A percentile compares a stretch with the other conserved stretches of the same genome.
Conservation (phyloP, 1,140 invertebrate genomes). For the Calephelis virginiensis region DNA sequence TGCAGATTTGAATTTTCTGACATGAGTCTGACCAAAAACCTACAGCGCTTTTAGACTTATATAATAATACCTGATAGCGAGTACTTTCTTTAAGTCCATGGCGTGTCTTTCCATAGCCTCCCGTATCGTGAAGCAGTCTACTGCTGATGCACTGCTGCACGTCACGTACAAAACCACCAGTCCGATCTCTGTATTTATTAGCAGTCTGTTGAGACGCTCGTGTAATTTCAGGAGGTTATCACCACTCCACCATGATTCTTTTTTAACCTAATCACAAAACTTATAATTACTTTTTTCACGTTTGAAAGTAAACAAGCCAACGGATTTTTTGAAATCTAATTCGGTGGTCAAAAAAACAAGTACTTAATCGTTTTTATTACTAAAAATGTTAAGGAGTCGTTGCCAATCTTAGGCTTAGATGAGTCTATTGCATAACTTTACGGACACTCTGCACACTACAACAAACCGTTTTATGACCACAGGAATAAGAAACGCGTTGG, state of each 20-base stretch:
- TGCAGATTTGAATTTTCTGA: too few relatives aligned
- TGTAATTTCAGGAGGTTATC: conserved; percentile 39
- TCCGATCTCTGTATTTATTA: conserved; percentile 44
- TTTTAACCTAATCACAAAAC: conserved; percentile 1
- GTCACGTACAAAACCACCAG: conserved; percentile 47
- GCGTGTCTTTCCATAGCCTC: conserved; percentile 55
- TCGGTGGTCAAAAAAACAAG: neutral
- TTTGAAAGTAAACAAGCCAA: too few relatives aligned
- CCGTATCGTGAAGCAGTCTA: conserved; percentile 41
- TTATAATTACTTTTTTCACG: neutral
- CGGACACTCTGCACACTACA: too few relatives aligned
- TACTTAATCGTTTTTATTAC: too few relatives aligned
- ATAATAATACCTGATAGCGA: conserved; percentile 44
- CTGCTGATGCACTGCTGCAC: conserved; percentile 36
- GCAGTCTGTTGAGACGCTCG: conserved; percentile 40
- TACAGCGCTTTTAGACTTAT: neutral
- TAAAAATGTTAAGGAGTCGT: too few relatives aligned
- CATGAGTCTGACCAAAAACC: too few relatives aligned
- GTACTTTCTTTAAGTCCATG: conserved; percentile 24
- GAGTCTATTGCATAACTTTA: too few relatives aligned
- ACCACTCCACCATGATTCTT: conserved; percentile 31
- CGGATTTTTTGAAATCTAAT: neutral
- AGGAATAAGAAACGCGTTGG: too few relatives aligned
- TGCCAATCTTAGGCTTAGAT: too few relatives aligned
- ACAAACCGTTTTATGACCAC: too few relatives aligned